phyloP scores from a whole-genome alignment of 2,888 invertebrate genomes.

The Altica lythri region DNA sequence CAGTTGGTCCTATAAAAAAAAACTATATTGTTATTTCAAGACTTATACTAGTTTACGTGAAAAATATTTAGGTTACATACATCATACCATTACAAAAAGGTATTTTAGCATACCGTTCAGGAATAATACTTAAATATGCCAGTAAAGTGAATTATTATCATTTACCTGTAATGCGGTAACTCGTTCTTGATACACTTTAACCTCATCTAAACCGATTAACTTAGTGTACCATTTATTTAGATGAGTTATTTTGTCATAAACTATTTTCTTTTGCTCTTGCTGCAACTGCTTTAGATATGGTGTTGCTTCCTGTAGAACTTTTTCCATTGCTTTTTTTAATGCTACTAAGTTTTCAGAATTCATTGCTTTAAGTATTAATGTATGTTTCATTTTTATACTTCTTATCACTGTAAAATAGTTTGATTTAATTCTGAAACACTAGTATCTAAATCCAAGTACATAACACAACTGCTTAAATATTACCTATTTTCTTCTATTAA shows the following conservation, averaged over 20 bases:
- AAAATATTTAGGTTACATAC: too few species aligned
- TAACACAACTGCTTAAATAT: too few species aligned
- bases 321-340: constrained; percentile 39
- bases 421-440: too few species aligned
- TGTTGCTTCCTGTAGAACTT: constrained; percentile 40
- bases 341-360: constrained; percentile 37
- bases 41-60: too few species aligned
- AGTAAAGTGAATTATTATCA: too few species aligned
- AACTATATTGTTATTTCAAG: neutral
- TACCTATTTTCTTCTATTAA: too few species aligned
- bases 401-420: too few species aligned
- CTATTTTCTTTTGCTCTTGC: constrained; percentile 44
- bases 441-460: too few species aligned
- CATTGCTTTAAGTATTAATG: constrained; percentile 24
- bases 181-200: constrained; percentile 73
- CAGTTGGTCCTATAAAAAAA: constrained; percentile 63
- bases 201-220: constrained; percentile 77
- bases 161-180: constrained; percentile 71
- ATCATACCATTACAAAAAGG: too few species aligned
- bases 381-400: constrained; percentile 31
- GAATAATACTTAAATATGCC: too few species aligned
- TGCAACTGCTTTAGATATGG: constrained; percentile 42
- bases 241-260: constrained; percentile 58
- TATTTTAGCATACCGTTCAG: too few species aligned
- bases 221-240: constrained; percentile 70